These are phyloP conservation scores for Microtus richardsoni DNA, from an alignment of 2,113 vertebrate genomes.

Conservation along the genomic window DNA sequence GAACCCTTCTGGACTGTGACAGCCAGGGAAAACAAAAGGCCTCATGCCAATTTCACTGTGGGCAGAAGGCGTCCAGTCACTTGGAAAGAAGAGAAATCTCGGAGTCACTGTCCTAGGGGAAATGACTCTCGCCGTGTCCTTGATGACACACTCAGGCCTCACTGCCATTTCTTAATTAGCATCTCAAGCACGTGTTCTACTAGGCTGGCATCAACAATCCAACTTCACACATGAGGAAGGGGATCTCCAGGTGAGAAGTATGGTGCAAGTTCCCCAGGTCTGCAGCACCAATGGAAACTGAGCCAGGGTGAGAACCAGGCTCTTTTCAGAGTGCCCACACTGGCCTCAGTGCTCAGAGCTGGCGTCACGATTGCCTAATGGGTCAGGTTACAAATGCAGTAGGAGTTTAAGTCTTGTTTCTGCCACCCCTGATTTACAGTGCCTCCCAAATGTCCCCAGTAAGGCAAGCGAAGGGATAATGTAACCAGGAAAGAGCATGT, in stretches of 20 bases:
- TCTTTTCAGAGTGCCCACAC: neutral
- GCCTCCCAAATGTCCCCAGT: neutral
- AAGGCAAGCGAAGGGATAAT: neutral
- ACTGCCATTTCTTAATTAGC: neutral
- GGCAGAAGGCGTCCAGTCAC: slow-evolving; percentile 46
- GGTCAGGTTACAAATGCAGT: neutral
- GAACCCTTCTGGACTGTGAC: slow-evolving; percentile 77
- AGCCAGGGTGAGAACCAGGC: neutral
- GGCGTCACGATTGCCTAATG: neutral
- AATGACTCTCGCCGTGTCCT: accelerated
- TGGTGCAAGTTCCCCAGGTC: neutral
- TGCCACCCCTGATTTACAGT: neutral
- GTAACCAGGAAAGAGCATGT: neutral
- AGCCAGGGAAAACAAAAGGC: slow-evolving; percentile 55
- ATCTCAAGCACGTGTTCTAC: neutral
- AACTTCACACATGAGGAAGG: neutral
- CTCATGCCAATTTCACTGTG: slow-evolving; percentile 33
- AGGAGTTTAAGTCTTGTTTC: neutral
- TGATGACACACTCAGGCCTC: neutral
- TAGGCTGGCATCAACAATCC: neutral
- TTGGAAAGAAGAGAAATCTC: neutral
- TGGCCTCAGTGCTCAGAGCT: neutral
- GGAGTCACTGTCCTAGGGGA: neutral
- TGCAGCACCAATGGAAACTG: neutral
- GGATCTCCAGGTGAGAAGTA: neutral